Evolutionary conservation across 37 sponge, comb jelly and placozoan species (phyloP), one percentile per base, ranked within the genome.

Genomic region (Halichondria panicea): DNA sequence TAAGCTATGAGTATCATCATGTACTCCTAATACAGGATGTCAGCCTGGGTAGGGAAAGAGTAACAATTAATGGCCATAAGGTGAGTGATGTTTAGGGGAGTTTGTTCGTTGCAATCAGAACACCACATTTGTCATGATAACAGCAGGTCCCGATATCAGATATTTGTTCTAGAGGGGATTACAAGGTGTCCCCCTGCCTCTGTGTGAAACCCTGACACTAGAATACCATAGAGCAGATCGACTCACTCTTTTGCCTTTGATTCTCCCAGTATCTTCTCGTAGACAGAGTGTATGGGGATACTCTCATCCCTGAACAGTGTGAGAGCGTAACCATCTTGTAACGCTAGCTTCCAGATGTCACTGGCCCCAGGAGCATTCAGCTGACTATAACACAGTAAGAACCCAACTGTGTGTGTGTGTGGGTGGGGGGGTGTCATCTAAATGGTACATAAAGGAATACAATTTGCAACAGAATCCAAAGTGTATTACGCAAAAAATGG

Each of bases 331-430:
- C 91, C 85, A 74, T 96, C 97, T 61, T 78, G 80, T 0, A 96
- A 77, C 0, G 97, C 92, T n/a, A 74, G 79, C 71, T 89, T 93
- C 93, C 91, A 86, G 15, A 94, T 68, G 37, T 91, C 95, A 39
- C 66, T 52, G 41, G 88, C 84, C 12, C 85, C 92, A 4, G 63
- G 81, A 3, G 64, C 32, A 0, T 55, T 27, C 33, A 93, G 69
- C 57, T 85, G 84, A 13, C 44, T 40, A 41, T 76, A 80, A 71
- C 87, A 85, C 30, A 86, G 60, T 37, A 93, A 75, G 71, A 93
- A 93, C 7, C 87, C 74, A 53, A 93, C 94, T 93, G 60, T 0
- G 28, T 15, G 33, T 30, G 1, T 2, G 54, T 18, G 27, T 5
- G 55, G 2, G 35, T 1, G 28, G 32, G 71, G 44, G 63, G 44